phyloP scores from a whole-genome alignment of 1,140 invertebrate genomes.

The Archivesica marissinica region DNA sequence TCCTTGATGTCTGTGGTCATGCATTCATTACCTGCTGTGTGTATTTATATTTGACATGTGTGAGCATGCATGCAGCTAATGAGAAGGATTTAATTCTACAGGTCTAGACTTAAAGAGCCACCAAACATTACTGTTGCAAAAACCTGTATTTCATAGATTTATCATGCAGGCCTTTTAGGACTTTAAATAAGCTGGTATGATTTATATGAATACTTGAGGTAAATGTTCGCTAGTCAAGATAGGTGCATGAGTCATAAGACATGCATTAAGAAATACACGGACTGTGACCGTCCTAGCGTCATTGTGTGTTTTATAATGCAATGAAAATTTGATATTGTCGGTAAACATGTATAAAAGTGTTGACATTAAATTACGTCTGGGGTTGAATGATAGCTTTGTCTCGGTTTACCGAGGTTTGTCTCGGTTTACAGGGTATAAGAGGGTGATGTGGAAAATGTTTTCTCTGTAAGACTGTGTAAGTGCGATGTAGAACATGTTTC shows the following conservation, averaged over 20 bases:
- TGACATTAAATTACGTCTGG: no score
- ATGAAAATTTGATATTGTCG: neutral
- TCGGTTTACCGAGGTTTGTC: no score
- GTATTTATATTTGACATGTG: neutral
- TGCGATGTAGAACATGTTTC: no score
- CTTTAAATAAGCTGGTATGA: neutral
- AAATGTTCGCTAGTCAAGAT: neutral
- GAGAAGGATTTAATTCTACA: neutral
- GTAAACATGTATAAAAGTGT: neutral
- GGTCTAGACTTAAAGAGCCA: neutral
- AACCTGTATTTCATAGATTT: slow-evolving; percentile 1
- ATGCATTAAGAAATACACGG: neutral
- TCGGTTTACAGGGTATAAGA: no score
- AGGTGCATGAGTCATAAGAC: slow-evolving; percentile 6
- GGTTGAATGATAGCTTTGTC: no score
- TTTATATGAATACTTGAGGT: neutral
- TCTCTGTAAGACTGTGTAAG: no score
- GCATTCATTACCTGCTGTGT: no score
- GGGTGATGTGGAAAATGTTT: no score
- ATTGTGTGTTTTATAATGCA: slow-evolving; percentile 9
- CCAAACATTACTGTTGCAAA: neutral
- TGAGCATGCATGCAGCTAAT: slow-evolving; percentile 19
- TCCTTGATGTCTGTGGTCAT: no score
- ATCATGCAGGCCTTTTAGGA: neutral
- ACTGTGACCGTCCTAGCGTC: neutral